phyloP scores from a whole-genome alignment of 2,113 vertebrate species.

The Cyprinodon tularosa region DNA sequence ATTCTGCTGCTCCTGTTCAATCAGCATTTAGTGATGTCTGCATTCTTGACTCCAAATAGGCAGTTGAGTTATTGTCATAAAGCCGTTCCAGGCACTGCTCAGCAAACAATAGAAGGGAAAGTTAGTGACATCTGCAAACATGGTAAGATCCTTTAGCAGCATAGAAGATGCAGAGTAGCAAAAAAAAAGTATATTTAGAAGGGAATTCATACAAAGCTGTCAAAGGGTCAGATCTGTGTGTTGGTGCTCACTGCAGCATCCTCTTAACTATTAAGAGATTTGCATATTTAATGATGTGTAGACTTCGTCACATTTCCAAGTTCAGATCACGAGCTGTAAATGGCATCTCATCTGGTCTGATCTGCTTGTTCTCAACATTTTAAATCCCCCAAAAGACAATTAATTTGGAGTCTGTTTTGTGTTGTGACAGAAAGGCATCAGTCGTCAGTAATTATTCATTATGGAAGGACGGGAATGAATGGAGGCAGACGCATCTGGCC shows the following conservation, averaged over 20 bases:
- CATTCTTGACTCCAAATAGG: background rate
- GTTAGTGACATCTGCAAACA: background rate
- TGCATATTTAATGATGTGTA: background rate
- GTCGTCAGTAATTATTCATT: conserved; percentile 68
- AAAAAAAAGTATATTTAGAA: background rate
- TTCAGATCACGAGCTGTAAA: conserved; percentile 8
- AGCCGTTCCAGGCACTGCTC: background rate
- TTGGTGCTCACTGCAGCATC: background rate
- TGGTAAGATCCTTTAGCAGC: background rate
- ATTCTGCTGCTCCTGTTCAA: background rate
- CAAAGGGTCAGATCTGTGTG: too few relatives aligned
- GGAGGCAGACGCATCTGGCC: conserved; percentile 62
- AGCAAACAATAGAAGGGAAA: background rate
- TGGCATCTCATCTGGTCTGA: conserved; percentile 72
- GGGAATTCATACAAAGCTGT: too few relatives aligned
- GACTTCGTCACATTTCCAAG: background rate
- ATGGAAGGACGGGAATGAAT: conserved; percentile 28
- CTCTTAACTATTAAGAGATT: background rate
- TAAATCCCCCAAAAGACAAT: conserved; percentile 48
- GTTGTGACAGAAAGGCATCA: conserved; percentile 59
- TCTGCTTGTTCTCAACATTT: conserved; percentile 56
- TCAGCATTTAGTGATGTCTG: background rate
- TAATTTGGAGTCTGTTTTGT: conserved; percentile 61
- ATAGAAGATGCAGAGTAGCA: background rate
- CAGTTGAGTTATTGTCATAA: background rate